phyloP scores from a whole-genome alignment of 1,140 invertebrate genomes.

The Tetragonula clypearis region DNA sequence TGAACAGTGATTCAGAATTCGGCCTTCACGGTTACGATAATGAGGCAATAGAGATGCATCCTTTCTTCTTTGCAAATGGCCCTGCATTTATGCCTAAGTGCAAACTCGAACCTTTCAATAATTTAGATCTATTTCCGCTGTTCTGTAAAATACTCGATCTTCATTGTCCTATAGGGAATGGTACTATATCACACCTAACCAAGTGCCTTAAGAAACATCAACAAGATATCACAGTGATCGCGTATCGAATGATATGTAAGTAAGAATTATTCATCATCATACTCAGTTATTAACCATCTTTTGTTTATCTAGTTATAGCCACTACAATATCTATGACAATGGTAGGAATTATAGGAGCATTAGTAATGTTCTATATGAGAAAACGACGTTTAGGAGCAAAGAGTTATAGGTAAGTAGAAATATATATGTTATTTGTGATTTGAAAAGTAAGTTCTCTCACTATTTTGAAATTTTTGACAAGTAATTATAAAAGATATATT shows the following conservation, averaged over 20 bases:
- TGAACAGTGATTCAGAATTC: conserved; percentile 81
- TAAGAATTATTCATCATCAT: background rate
- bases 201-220: conserved; percentile 67
- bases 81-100: conserved; percentile 84
- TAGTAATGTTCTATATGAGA: conserved; percentile 44
- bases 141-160: conserved; percentile 85
- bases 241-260: conserved; percentile 50
- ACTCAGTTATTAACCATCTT: background rate
- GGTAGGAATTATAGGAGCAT: conserved; percentile 38
- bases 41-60: conserved; percentile 83
- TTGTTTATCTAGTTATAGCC: conserved; percentile 49
- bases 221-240: conserved; percentile 32
- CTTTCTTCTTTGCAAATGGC: conserved; percentile 87
- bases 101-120: conserved; percentile 83
- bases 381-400: conserved; percentile 25
- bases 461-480: background rate
- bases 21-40: conserved; percentile 89
- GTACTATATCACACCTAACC: conserved; percentile 74
- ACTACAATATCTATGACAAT: conserved; percentile 20
- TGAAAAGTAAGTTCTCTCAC: background rate
- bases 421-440: background rate
- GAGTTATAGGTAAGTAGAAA: conserved; percentile 45
- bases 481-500: background rate
- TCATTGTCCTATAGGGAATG: conserved; percentile 80
- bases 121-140: conserved; percentile 86